Conservation (phyloP, 1,140 invertebrate species). For the Tyrophagus putrescentiae region DNA sequence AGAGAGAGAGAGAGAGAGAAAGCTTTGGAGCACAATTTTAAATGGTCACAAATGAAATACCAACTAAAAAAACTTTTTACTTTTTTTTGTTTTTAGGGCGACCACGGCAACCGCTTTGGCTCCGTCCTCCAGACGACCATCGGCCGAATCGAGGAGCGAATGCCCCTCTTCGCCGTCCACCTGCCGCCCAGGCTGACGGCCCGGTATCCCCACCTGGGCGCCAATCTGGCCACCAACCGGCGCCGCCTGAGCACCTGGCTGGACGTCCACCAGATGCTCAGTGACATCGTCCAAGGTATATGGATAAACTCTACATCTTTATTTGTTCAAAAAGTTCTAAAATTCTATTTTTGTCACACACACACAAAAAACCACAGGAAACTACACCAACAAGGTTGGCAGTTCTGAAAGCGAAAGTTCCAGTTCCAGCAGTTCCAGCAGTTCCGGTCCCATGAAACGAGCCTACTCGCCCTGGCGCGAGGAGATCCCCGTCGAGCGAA, state of each 20-base stretch:
- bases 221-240: constrained; percentile 19
- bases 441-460: not conserved
- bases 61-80: constrained; percentile 26
- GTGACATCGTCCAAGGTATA: constrained; percentile 26
- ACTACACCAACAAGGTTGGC: constrained; percentile 7
- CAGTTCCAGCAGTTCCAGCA: not conserved
- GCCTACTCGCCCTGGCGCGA: constrained; percentile 18
- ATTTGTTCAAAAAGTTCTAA: not conserved
- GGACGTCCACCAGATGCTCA: constrained; percentile 28
- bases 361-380: too few species aligned
- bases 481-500: constrained; percentile 18
- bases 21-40: too few species aligned
- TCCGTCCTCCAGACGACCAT: constrained; percentile 26
- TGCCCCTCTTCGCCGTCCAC: constrained; percentile 30
- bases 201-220: constrained; percentile 23
- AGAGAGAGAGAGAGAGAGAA: too few species aligned
- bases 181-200: constrained; percentile 25
- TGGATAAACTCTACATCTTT: not conserved
- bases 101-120: constrained; percentile 22
- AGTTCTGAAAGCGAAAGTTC: not conserved
- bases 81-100: constrained; percentile 60
- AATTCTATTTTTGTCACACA: constrained; percentile 1
- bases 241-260: constrained; percentile 25
- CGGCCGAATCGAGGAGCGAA: constrained; percentile 31
- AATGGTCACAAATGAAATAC: too few species aligned